phyloP scores from a whole-genome alignment of 1,140 invertebrate species.

The Tetraneura akinire region DNA sequence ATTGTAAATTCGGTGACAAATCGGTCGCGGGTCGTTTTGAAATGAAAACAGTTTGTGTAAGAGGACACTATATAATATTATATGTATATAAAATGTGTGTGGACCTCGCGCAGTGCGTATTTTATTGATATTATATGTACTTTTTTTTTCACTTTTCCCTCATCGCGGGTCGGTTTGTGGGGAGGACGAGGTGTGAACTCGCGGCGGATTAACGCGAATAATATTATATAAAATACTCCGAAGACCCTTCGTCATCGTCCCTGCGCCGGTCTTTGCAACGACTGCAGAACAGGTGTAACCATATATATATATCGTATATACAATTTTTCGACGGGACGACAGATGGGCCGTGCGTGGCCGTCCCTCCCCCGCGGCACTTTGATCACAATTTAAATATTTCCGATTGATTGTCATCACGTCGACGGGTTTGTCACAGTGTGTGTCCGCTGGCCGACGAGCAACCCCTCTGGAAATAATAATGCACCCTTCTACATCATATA shows the following conservation, averaged over 20 bases:
- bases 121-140: too few species aligned
- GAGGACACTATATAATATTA: conserved; percentile 35
- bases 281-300: conserved; percentile 36
- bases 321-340: neutral
- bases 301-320: neutral
- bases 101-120: too few species aligned
- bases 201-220: conserved; percentile 35
- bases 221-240: neutral
- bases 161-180: too few species aligned
- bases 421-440: conserved; percentile 33
- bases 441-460: conserved; percentile 1
- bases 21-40: conserved; percentile 15
- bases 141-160: too few species aligned
- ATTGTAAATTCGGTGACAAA: conserved; percentile 16
- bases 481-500: too few species aligned
- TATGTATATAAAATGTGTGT: neutral
- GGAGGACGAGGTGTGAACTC: conserved; percentile 12
- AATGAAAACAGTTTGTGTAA: conserved; percentile 51
- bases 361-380: conserved; percentile 30
- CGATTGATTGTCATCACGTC: conserved; percentile 48
- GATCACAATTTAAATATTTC: conserved; percentile 51
- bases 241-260: neutral
- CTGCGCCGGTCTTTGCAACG: neutral
- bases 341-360: conserved; percentile 22
- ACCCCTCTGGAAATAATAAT: neutral